Base-by-base conservation (phyloP, 2,888 invertebrate species). In the Eucera pruinosa region DNA sequence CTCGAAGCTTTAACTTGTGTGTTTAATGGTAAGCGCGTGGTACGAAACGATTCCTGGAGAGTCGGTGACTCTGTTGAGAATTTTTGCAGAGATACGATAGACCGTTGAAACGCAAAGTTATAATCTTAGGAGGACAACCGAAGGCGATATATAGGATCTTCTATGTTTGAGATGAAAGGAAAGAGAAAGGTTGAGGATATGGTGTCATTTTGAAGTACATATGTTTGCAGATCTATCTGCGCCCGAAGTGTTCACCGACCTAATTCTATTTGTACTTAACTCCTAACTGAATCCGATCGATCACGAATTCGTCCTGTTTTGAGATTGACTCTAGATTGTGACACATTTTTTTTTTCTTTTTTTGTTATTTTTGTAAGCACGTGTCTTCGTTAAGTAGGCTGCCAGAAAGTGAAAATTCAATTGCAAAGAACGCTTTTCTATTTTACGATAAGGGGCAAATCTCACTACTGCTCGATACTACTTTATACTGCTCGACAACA, bases 231-330 rank as follows among this genome's bases (percentile, higher is more conserved):
- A 60, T 68, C 39, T 18, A 54, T 43, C 27, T 13, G 18, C 39
- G 25, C 39, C 60, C 27, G 60, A 30, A 60, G 48, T 66, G 66
- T 55, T 70, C 70, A 66, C 4, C 30, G 11, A 55, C 15, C 18
- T 11, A 20, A 41, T 47, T 43, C 6, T 4, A 20, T 30, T 73
- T 64, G 74, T 75, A 74, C 74, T 73, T 73, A 74, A 52, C 58
- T 27, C 18, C 30, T 33, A 18, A 27, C 30, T 57, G 23, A 41
- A n/a, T 27, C 2, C n/a, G n/a, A 58, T 30, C 6, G 64, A 41
- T 57, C 7, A 57, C 11, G n/a, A 50, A 62, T 33, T 57, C 23
- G 9, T 30, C n/a, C 30, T 50, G 1, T 20, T n/a, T 57, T 25
- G 23, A 54, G 15, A 39, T 48, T 39, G 5, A 23, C 11, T 30